Evolutionary conservation across 2,113 vertebrate genomes (phyloP).

Genomic region (Rostratula benghalensis): DNA sequence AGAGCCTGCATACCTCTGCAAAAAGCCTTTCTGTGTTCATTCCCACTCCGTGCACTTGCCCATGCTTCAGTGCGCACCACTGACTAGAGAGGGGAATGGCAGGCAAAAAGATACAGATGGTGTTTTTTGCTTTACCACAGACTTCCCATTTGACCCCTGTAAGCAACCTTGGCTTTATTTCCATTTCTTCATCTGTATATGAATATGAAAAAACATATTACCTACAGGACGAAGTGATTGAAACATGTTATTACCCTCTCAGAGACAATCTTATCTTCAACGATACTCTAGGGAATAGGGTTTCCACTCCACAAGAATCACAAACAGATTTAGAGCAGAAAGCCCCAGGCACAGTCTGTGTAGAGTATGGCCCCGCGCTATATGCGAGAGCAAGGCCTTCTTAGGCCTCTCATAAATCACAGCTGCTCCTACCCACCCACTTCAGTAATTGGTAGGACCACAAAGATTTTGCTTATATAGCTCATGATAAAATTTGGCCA

Average conservation of each 20-base stretch:
- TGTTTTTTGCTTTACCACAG: not conserved
- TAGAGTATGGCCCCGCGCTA: not conserved
- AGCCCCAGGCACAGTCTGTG: not conserved
- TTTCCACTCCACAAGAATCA: not conserved
- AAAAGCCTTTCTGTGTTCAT: not conserved
- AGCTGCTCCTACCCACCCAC: not conserved
- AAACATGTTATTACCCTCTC: not conserved
- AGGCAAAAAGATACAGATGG: not conserved
- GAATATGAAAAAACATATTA: not conserved
- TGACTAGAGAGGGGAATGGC: not conserved
- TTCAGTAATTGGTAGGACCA: not conserved
- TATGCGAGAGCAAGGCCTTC: not conserved
- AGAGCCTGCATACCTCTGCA: not conserved
- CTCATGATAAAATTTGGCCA: not conserved
- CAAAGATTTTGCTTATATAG: not conserved
- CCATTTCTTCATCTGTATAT: not conserved
- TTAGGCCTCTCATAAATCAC: not conserved
- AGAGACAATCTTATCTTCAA: not conserved
- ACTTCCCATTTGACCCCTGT: not conserved
- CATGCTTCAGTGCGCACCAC: not conserved
- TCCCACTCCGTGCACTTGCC: not conserved
- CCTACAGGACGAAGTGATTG: not conserved
- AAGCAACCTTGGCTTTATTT: not conserved
- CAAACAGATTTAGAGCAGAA: not conserved
- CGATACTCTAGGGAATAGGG: not conserved